Conservation (phyloP, 1,140 invertebrate species). For the Drosophila kanapiae region DNA sequence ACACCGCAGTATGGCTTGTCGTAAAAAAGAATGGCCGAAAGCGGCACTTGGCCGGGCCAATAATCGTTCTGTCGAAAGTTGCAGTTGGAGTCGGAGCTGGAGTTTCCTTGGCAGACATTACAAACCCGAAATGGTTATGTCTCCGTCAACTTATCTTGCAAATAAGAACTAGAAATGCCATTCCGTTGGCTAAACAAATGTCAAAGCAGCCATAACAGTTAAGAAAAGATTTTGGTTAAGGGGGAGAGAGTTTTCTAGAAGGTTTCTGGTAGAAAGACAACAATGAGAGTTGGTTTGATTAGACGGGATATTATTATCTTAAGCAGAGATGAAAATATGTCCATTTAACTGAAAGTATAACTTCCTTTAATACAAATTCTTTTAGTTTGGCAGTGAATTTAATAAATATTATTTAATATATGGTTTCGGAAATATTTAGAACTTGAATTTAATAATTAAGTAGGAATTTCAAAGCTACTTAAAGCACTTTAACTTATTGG, state of each 20-base stretch:
- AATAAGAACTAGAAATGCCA: conserved; percentile 3
- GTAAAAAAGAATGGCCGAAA: conserved; percentile 67
- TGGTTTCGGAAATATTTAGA: background rate
- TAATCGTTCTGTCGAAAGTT: conserved; percentile 59
- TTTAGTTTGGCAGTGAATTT: too few relatives aligned
- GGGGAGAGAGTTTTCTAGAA: background rate
- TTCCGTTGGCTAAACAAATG: conserved; percentile 15
- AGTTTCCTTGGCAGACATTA: conserved; percentile 25
- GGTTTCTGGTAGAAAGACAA: background rate
- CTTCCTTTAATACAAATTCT: background rate
- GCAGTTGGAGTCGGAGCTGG: background rate
- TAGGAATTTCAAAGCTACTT: background rate
- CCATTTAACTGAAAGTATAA: background rate
- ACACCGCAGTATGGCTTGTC: conserved; percentile 39
- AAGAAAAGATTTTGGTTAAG: background rate
- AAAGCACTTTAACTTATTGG: background rate
- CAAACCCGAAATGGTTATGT: conserved; percentile 42
- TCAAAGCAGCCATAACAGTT: conserved; percentile 17
- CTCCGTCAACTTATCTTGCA: conserved; percentile 29
- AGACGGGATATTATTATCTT: background rate
- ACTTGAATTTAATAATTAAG: background rate
- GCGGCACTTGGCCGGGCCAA: conserved; percentile 63
- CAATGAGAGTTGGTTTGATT: background rate
- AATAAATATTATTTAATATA: background rate
- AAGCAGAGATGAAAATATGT: background rate